phyloP scores from a whole-genome alignment of 2,797 vertebrate species.

The Sylvilagus floridanus region DNA sequence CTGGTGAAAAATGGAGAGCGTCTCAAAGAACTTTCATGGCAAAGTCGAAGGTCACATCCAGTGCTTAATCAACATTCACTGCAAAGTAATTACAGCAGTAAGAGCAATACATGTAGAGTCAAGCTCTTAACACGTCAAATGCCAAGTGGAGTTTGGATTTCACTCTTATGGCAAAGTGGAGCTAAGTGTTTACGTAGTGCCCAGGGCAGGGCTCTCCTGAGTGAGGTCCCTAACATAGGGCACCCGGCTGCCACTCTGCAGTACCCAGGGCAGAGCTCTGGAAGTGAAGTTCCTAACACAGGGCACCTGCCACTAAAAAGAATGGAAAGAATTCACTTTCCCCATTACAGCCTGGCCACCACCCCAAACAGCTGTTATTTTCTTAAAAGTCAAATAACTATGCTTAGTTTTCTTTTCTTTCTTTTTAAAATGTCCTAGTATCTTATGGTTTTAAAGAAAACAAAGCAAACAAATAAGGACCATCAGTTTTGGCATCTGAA shows the following conservation, averaged over 20 bases:
- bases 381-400: constrained; percentile 38
- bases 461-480: background rate
- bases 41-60: background rate
- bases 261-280: background rate
- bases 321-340: constrained; percentile 25
- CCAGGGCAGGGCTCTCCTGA: background rate
- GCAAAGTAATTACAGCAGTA: background rate
- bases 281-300: background rate
- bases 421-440: constrained; percentile 17
- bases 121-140: constrained; percentile 18
- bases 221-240: background rate
- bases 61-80: constrained; percentile 24
- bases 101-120: background rate
- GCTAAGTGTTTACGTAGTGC: background rate
- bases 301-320: constrained; percentile 26
- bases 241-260: background rate
- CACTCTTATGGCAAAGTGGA: background rate
- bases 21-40: background rate
- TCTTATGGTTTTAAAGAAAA: background rate
- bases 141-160: background rate
- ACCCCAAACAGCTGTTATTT: constrained; percentile 1
- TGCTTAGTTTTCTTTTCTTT: background rate
- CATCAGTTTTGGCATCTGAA: background rate
- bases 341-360: background rate
- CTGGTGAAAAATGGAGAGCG: background rate